Conservation (phyloP, 2,113 vertebrate genomes). For the Catharus bicknelli region DNA sequence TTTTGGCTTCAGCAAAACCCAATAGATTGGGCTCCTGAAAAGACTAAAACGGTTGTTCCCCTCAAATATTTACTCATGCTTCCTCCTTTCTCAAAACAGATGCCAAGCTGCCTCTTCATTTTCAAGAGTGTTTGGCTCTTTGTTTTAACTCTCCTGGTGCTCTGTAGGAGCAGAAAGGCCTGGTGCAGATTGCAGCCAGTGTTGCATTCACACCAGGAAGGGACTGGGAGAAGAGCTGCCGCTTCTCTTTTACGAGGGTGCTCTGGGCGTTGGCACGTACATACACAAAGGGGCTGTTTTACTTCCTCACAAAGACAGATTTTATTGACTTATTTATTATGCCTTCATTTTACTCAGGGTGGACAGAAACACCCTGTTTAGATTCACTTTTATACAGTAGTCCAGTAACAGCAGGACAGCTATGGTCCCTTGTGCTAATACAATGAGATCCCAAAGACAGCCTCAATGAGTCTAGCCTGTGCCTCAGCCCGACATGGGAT, state of each 20-base stretch:
- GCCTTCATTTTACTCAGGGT: neutral
- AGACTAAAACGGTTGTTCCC: neutral
- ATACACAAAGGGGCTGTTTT: neutral
- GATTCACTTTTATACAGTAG: neutral
- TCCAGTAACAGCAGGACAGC: neutral
- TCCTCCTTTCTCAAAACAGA: constrained; percentile 17
- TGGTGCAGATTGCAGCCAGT: neutral
- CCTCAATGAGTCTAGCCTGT: neutral
- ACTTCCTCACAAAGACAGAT: constrained; percentile 6
- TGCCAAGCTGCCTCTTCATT: neutral
- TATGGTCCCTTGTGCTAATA: neutral
- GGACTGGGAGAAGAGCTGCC: neutral
- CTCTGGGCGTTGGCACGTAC: neutral
- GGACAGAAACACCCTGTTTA: neutral
- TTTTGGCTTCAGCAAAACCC: neutral
- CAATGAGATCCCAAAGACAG: accelerated
- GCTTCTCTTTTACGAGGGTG: neutral
- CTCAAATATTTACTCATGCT: constrained; percentile 39
- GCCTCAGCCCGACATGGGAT: neutral
- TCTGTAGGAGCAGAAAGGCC: neutral
- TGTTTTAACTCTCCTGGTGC: neutral
- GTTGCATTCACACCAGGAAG: constrained; percentile 27
- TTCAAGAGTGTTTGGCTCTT: neutral
- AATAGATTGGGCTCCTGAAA: neutral
- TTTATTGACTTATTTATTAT: constrained; percentile 41